phyloP scores from a whole-genome alignment of 2,888 invertebrate genomes.

The Scaptomyza flava region DNA sequence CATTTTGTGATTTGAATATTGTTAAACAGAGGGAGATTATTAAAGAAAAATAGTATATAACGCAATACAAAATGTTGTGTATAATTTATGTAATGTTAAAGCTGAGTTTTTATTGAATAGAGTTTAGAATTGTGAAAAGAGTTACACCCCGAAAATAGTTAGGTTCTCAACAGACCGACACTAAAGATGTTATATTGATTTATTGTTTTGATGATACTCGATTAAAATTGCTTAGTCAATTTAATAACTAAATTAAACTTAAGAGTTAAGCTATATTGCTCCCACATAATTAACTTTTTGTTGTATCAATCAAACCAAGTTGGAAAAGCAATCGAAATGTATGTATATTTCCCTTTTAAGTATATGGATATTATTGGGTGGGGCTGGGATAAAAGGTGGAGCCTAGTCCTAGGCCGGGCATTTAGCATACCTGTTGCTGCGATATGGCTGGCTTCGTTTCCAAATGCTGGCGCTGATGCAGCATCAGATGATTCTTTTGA shows the following conservation, averaged over 20 bases:
- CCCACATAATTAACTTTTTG: constrained; percentile 23
- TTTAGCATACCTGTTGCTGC: constrained; percentile 84
- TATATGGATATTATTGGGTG: neutral
- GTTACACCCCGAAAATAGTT: constrained; percentile 10
- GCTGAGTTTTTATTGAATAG: constrained; percentile 10
- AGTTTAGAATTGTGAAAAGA: constrained; percentile 2
- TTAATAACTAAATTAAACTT: constrained; percentile 49
- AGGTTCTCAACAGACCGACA: constrained; percentile 46
- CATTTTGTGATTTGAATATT: constrained; percentile 29
- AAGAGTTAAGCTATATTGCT: constrained; percentile 32
- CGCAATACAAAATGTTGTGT: constrained; percentile 32
- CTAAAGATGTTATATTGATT: constrained; percentile 23
- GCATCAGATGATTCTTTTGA: constrained; percentile 92
- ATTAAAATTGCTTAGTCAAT: constrained; percentile 48
- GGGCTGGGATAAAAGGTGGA: neutral
- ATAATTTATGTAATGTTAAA: constrained; percentile 14
- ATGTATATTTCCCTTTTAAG: constrained; percentile 12
- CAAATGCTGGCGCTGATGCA: constrained; percentile 91
- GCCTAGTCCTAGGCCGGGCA: constrained; percentile 22
- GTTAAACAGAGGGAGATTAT: constrained; percentile 22
- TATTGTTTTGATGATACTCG: constrained; percentile 25
- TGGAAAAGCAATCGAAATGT: constrained; percentile 31
- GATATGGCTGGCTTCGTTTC: constrained; percentile 84
- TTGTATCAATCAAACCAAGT: constrained; percentile 29
- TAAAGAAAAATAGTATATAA: constrained; percentile 14